Percentiles rank a stretch among this genome's conserved stretches.
phyloP scores from a whole-genome alignment of 2,888 invertebrate species.

The Copidosoma aretas region DNA sequence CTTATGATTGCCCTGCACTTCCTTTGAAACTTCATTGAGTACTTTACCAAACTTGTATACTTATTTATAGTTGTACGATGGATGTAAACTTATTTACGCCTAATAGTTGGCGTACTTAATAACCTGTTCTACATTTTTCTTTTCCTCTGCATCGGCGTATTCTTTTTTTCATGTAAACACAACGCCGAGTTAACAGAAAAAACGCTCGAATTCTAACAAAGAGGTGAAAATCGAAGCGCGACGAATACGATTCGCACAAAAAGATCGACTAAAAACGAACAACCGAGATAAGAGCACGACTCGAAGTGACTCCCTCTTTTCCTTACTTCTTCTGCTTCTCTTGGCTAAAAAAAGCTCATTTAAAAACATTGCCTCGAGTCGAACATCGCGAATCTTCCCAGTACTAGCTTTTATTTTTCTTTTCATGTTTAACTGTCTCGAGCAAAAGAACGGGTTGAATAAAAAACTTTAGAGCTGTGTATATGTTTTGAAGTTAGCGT shows the following conservation, averaged over 20 bases:
- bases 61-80: too few species aligned
- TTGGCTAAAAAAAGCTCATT: slow-evolving; percentile 38
- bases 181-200: too few species aligned
- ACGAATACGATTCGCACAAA: slow-evolving; percentile 29
- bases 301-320: slow-evolving; percentile 1
- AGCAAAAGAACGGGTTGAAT: slow-evolving; percentile 9
- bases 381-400: slow-evolving; percentile 13
- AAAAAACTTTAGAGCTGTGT: not conserved
- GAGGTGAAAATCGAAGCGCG: slow-evolving; percentile 21
- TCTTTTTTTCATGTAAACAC: too few species aligned
- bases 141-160: too few species aligned
- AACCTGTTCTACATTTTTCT: too few species aligned
- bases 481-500: slow-evolving; percentile 26
- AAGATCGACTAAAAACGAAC: not conserved
- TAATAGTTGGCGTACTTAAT: too few species aligned
- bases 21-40: too few species aligned
- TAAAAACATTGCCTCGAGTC: slow-evolving; percentile 41
- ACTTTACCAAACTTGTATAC: too few species aligned
- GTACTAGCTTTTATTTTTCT: slow-evolving; percentile 10
- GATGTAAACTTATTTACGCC: too few species aligned
- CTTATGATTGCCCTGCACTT: too few species aligned
- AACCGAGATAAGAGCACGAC: slow-evolving; percentile 26
- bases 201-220: too few species aligned
- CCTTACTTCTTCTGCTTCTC: not conserved
- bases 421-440: not conserved